These are phyloP conservation scores for Torymus texanus DNA, from an alignment of 2,888 invertebrate species.

Conservation along the genomic window DNA sequence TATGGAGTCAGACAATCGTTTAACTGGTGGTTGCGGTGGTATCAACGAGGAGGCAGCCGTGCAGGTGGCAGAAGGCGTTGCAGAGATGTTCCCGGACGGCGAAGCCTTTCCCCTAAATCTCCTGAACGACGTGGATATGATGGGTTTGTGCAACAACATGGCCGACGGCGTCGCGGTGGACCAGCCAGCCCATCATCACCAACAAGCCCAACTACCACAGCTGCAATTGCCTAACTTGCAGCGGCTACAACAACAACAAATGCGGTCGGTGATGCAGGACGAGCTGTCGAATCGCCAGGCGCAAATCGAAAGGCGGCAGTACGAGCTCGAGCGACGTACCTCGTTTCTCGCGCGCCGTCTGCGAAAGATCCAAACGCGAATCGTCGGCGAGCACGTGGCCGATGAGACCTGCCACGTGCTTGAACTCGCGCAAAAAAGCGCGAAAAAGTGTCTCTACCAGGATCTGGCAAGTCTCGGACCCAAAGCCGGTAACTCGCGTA, in stretches of 20 bases:
- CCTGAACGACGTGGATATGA: constrained; percentile 71
- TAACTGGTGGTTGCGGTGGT: constrained; percentile 45
- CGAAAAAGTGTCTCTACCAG: constrained; percentile 72
- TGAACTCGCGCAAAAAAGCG: constrained; percentile 82
- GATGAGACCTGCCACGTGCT: constrained; percentile 87
- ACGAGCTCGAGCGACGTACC: constrained; percentile 81
- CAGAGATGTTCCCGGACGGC: constrained; percentile 70
- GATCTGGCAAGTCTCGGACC: constrained; percentile 68
- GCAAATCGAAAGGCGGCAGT: constrained; percentile 76
- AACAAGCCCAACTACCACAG: constrained; percentile 3
- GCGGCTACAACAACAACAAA: constrained; percentile 8
- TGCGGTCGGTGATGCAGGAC: constrained; percentile 58
- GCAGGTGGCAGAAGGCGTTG: constrained; percentile 59
- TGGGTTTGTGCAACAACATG: constrained; percentile 69
- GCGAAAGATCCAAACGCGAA: constrained; percentile 84
- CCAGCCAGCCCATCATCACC: constrained; percentile 42
- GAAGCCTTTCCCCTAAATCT: constrained; percentile 70
- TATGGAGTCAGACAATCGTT: constrained; percentile 76
- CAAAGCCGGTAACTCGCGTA: constrained; percentile 63
- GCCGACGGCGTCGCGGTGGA: constrained; percentile 56
- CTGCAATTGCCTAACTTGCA: neutral
- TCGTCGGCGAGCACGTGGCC: constrained; percentile 86
- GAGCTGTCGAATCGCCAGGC: constrained; percentile 64
- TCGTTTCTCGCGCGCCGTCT: constrained; percentile 85
- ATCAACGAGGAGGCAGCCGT: constrained; percentile 54